Evolutionary conservation across 2,113 vertebrate species (phyloP), one percentile per base, ranked within the genome.

Genomic region (Athene cunicularia): DNA sequence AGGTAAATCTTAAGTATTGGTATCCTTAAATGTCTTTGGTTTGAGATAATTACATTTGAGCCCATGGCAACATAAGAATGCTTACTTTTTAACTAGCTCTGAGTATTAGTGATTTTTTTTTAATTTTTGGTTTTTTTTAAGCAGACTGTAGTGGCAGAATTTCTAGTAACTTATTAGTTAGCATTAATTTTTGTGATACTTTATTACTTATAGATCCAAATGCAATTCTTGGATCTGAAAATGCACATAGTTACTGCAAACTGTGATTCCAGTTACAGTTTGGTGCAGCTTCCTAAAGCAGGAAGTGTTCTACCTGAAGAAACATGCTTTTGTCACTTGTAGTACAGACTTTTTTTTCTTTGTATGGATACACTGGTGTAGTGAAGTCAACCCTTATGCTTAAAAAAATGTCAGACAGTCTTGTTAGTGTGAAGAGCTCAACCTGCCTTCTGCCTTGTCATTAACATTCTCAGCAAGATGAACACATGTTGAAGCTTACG

Each of bases 401-500:
- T 63, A 81, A 47, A 63, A 76, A 80, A 52, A 12, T 17, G 14
- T 20, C 41, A 71, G 11, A n/a, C 74, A 62, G 49, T 74, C 35
- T 53, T 49, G 11, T 53, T 59, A 63, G 12, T 8, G 9, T 74
- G 24, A 76, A 81, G 7, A 55, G 14, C 12, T 56, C 41, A 56
- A 35, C 10, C 23, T 89, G 21, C 13, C 72, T 80, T 83, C 49
- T 68, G 30, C 28, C 8, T 79, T 73, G 30, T 21, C 4, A 16
- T 60, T 63, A 79, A 8, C 56, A 32, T 82, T 84, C 18, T 83
- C 17, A 75, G 37, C 15, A 55, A 62, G 21, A 32, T 45, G 53
- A 92, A 10, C n/a, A 39, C 4, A 2, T 39, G 3, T 27, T 66
- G 32, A 70, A 80, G 13, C 41, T 27, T 66, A 0, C 0, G 0